These are phyloP conservation scores for Porites rus DNA, from an alignment of 92 coral and sea anemone species.

Conservation along the genomic window DNA sequence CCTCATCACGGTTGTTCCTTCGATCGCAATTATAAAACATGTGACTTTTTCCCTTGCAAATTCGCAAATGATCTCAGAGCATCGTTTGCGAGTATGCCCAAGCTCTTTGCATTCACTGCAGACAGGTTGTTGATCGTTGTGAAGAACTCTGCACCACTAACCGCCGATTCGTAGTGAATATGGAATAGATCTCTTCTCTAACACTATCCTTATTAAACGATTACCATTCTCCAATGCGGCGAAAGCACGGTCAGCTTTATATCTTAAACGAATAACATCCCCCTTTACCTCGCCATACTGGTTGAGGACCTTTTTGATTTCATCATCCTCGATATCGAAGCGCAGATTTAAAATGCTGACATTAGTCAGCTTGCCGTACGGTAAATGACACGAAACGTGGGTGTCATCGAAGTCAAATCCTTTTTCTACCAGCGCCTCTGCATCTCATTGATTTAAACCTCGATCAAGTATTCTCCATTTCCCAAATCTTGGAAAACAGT, in stretches of 20 bases:
- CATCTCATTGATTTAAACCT: not conserved
- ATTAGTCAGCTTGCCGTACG: not conserved
- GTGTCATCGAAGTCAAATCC: not conserved
- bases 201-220: not conserved
- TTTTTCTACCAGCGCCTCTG: not conserved
- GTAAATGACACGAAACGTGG: slow-evolving; percentile 1
- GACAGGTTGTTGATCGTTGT: slow-evolving; percentile 2
- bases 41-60: not conserved
- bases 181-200: not conserved
- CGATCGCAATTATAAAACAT: not conserved
- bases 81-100: slow-evolving; percentile 1
- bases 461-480: not conserved
- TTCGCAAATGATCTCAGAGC: not conserved
- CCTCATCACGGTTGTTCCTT: not conserved
- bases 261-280: not conserved
- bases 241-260: slow-evolving; percentile 20
- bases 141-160: not conserved
- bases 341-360: no score
- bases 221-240: slow-evolving; percentile 21
- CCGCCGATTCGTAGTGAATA: slow-evolving; percentile 11
- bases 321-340: slow-evolving; percentile 4
- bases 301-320: not conserved
- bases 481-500: not conserved
- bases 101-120: slow-evolving; percentile 2
- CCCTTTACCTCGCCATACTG: slow-evolving; percentile 30